phyloP scores from a whole-genome alignment of 2,797 vertebrate genomes.

The Valencia hispanica region DNA sequence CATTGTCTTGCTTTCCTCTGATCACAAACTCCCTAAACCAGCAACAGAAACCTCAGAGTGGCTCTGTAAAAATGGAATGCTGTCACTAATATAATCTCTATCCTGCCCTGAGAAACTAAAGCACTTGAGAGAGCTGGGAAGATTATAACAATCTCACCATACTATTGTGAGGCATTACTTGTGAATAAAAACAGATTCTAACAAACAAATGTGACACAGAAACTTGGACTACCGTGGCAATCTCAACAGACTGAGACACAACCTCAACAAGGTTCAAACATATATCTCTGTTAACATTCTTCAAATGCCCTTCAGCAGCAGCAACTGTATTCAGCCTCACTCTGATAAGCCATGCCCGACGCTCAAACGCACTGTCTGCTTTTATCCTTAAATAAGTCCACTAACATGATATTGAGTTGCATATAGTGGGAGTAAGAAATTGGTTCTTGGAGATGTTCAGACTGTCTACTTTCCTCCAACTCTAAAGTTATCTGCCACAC shows the following conservation, averaged over 20 bases:
- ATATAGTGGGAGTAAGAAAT: background rate
- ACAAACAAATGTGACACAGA: slow-evolving; percentile 28
- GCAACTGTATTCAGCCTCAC: slow-evolving; percentile 20
- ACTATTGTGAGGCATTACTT: slow-evolving; percentile 57
- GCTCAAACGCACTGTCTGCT: background rate
- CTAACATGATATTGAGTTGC: background rate
- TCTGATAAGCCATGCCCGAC: slow-evolving; percentile 18
- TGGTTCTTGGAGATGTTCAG: background rate
- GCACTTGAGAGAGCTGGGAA: slow-evolving; percentile 70
- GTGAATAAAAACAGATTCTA: slow-evolving; percentile 48
- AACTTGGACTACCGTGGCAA: slow-evolving; percentile 4
- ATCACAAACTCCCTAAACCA: slow-evolving; percentile 9
- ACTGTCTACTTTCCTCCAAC: no score
- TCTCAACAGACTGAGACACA: slow-evolving; percentile 28
- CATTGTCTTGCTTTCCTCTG: slow-evolving; percentile 2
- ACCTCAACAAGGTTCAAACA: slow-evolving; percentile 27
- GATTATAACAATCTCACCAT: slow-evolving; percentile 26
- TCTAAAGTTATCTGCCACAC: slow-evolving; percentile 26
- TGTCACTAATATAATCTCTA: slow-evolving; percentile 47
- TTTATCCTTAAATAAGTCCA: slow-evolving; percentile 4
- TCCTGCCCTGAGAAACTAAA: slow-evolving; percentile 78
- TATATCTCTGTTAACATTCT: slow-evolving; percentile 22
- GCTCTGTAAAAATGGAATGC: slow-evolving; percentile 66
- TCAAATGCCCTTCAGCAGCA: slow-evolving; percentile 49
- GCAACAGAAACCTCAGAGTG: slow-evolving; percentile 43